These are phyloP conservation scores for Mechanitis messenoides DNA, from an alignment of 2,888 invertebrate species.

Conservation along the genomic window DNA sequence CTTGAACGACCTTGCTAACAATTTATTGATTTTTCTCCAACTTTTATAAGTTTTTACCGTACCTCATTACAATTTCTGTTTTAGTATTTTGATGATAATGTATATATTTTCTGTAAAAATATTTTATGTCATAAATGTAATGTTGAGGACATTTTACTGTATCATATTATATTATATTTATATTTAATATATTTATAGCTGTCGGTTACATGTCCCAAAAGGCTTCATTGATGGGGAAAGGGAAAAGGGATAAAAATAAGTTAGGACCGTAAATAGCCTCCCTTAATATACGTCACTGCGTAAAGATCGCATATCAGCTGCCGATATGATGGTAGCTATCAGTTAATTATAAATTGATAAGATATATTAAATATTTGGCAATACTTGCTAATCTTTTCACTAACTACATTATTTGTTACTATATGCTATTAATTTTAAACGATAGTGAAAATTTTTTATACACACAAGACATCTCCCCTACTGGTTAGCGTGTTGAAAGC, in stretches of 20 bases:
- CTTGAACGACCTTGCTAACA: conserved; percentile 33
- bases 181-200: neutral
- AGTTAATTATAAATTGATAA: conserved; percentile 21
- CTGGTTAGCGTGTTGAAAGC: too few species aligned
- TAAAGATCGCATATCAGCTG: neutral
- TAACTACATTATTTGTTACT: too few species aligned
- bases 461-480: too few species aligned
- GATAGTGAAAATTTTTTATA: too few species aligned
- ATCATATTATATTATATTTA: too few species aligned
- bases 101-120: too few species aligned
- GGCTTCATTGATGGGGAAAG: neutral
- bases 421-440: too few species aligned
- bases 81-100: too few species aligned
- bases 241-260: neutral
- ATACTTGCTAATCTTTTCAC: neutral
- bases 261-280: neutral
- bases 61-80: too few species aligned
- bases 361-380: conserved; percentile 17
- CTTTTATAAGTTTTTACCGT: too few species aligned
- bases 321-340: conserved; percentile 16
- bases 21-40: conserved; percentile 20
- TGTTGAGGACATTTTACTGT: too few species aligned
- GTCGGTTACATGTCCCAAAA: neutral
- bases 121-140: too few species aligned
- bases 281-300: neutral